phyloP scores from a whole-genome alignment of 2,113 vertebrate genomes.

The Phalacrocorax carbo region DNA sequence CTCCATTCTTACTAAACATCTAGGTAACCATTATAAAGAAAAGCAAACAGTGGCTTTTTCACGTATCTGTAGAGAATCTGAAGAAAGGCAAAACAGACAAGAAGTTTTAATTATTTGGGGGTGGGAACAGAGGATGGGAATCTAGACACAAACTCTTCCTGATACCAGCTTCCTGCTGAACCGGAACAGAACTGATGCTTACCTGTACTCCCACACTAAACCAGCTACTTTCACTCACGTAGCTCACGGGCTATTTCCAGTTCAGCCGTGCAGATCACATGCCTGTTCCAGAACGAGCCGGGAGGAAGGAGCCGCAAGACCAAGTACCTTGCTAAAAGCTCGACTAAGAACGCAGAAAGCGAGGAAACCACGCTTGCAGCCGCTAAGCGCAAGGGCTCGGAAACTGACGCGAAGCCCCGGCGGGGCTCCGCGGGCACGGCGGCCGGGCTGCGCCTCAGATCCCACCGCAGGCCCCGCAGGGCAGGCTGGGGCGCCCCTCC shows the following conservation, averaged over 20 bases:
- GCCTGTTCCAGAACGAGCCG: accelerated
- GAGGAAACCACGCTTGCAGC: accelerated
- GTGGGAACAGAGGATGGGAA: neutral
- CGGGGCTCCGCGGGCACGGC: no score
- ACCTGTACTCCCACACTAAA: neutral
- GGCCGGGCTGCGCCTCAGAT: no score
- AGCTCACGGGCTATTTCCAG: no score
- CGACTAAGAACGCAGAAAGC: accelerated
- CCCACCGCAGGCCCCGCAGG: no score
- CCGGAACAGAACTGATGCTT: neutral
- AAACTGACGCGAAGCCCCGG: no score
- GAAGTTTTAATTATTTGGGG: neutral
- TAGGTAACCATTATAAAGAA: neutral
- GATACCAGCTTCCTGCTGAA: neutral
- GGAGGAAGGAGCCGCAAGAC: neutral
- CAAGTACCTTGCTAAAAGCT: neutral
- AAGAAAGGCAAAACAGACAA: neutral
- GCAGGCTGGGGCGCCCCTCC: no score
- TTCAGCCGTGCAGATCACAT: neutral
- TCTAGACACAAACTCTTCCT: neutral
- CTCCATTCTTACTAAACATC: conserved; percentile 63
- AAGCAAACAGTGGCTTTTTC: neutral
- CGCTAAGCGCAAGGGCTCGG: no score
- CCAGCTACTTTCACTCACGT: accelerated
- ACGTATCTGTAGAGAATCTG: neutral